phyloP scores from a whole-genome alignment of 1,140 invertebrate species.

The Drosophila repleta region DNA sequence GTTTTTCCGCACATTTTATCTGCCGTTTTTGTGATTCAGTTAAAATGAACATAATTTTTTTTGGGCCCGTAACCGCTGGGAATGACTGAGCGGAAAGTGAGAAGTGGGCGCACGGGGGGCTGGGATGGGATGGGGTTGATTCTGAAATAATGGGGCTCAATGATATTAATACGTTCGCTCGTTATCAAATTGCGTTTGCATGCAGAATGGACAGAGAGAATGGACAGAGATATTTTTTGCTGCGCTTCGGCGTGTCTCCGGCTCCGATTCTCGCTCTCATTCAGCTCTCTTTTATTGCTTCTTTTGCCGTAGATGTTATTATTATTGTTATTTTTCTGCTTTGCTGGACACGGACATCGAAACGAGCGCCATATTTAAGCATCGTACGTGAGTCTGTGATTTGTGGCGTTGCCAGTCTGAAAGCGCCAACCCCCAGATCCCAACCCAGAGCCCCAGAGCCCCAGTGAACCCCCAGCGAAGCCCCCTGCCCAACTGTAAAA shows the following conservation, averaged over 20 bases:
- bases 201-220: constrained; percentile 72
- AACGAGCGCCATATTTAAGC: constrained; percentile 78
- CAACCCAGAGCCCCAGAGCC: no score
- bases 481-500: constrained; percentile 37
- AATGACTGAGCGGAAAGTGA: neutral
- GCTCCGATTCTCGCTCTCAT: neutral
- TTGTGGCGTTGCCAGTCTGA: constrained; percentile 50
- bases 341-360: constrained; percentile 70
- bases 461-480: no score
- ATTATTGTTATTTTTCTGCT: constrained; percentile 65
- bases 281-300: constrained; percentile 7
- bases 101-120: constrained; percentile 4
- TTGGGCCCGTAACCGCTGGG: constrained; percentile 4
- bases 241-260: constrained; percentile 1
- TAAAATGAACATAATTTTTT: constrained; percentile 70
- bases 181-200: constrained; percentile 83
- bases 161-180: constrained; percentile 83
- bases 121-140: constrained; percentile 23
- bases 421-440: neutral
- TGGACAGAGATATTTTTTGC: constrained; percentile 13
- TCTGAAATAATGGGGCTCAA: constrained; percentile 76
- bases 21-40: constrained; percentile 14
- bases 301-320: constrained; percentile 35
- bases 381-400: constrained; percentile 68
- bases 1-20: neutral